A percentile compares a stretch with the other conserved stretches of the same genome.
Evolutionary conservation across 2,888 invertebrate genomes (phyloP).

Genomic region (Phengaris alcon): DNA sequence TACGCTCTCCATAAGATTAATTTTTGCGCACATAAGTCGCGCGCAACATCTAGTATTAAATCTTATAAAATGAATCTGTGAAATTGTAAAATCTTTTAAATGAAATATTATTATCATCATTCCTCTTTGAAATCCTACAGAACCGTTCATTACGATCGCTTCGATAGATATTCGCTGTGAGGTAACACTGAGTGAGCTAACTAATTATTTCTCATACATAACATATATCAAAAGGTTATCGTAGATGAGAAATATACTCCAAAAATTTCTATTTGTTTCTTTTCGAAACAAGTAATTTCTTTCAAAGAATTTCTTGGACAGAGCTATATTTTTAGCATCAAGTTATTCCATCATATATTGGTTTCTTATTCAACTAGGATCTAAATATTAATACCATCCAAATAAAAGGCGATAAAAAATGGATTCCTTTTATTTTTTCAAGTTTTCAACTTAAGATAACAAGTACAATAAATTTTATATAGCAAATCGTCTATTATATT

Average conservation of each 20-base stretch:
- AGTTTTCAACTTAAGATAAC: conserved; percentile 52
- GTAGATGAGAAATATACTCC: background rate
- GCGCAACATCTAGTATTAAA: too few species aligned
- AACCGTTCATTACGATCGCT: background rate
- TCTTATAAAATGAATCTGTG: too few species aligned
- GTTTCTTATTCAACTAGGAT: background rate
- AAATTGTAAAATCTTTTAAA: background rate
- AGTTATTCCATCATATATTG: background rate
- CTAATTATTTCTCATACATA: background rate
- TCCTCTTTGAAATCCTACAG: background rate
- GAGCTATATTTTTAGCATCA: background rate
- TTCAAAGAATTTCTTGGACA: background rate
- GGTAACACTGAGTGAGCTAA: background rate
- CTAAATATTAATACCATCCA: background rate
- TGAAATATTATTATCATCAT: background rate
- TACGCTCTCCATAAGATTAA: too few species aligned
- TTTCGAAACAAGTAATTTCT: background rate
- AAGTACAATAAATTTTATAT: conserved; percentile 68
- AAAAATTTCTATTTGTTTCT: background rate
- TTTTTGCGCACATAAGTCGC: too few species aligned
- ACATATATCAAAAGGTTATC: background rate
- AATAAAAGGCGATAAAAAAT: conserved; percentile 23
- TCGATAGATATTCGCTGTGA: background rate
- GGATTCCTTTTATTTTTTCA: conserved; percentile 11
- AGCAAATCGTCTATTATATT: conserved; percentile 58